Percentiles rank a stretch among this genome's conserved stretches.
Conservation (phyloP, 2,797 vertebrate genomes). For the Notolepis coatsorum region DNA sequence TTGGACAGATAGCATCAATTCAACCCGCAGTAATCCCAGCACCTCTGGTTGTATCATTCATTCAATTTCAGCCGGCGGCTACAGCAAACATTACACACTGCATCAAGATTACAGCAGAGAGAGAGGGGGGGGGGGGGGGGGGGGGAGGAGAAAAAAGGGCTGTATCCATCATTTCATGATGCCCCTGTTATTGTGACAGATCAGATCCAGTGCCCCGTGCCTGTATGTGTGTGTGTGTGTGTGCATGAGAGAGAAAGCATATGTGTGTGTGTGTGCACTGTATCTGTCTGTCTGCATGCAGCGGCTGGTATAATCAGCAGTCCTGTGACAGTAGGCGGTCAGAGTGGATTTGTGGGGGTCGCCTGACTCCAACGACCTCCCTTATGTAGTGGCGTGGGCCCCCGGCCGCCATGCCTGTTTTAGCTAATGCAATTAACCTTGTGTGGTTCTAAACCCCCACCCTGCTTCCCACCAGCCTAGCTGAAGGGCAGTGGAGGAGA, state of each 20-base stretch:
- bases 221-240: conserved; percentile 16
- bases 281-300: conserved; percentile 40
- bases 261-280: neutral
- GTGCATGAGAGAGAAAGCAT: neutral
- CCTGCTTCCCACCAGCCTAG: conserved; percentile 32
- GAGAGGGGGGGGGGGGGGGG: neutral
- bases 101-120: conserved; percentile 73
- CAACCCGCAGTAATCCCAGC: conserved; percentile 76
- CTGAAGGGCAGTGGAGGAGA: conserved; percentile 32
- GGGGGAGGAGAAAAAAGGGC: conserved; percentile 30
- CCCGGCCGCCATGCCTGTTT: conserved; percentile 62
- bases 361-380: conserved; percentile 65
- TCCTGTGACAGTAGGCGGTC: conserved; percentile 44
- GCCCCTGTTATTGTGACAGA: conserved; percentile 77
- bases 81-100: conserved; percentile 80
- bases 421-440: conserved; percentile 79
- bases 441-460: conserved; percentile 49
- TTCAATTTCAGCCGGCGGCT: conserved; percentile 79
- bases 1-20: conserved; percentile 82
- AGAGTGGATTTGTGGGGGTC: conserved; percentile 69
- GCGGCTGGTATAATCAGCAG: conserved; percentile 50
- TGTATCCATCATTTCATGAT: conserved; percentile 78
- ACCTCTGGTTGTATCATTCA: conserved; percentile 81
- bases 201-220: conserved; percentile 60
- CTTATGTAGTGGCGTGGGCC: conserved; percentile 55